Percentiles rank a stretch among this genome's conserved stretches.
Evolutionary conservation across 2,888 invertebrate species (phyloP).

Genomic region (Cheilosia vernalis): DNA sequence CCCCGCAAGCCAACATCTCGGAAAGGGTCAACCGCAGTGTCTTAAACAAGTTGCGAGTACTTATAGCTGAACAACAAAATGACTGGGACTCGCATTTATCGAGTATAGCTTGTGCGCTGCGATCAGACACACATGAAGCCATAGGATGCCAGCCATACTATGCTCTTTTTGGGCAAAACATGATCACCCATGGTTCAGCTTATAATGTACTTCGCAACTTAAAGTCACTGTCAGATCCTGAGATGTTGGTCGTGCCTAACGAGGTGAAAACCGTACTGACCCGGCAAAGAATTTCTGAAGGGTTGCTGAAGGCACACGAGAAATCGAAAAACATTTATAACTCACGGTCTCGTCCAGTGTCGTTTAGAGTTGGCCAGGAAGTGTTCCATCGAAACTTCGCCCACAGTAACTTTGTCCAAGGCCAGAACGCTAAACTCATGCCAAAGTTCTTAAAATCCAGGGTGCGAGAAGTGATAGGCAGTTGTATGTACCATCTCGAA

Average conservation of each 20-base stretch:
- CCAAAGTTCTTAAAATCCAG: neutral
- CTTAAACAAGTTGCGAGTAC: slow-evolving; percentile 75
- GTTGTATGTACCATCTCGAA: neutral
- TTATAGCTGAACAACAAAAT: neutral
- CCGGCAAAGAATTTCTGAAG: neutral
- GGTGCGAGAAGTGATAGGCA: neutral
- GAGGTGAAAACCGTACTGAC: too few relatives aligned
- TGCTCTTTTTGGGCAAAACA: slow-evolving; percentile 16
- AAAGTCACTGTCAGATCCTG: slow-evolving; percentile 10
- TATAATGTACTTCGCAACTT: slow-evolving; percentile 11
- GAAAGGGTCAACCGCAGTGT: slow-evolving; percentile 78
- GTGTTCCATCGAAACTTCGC: neutral
- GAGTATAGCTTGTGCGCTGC: slow-evolving; percentile 11
- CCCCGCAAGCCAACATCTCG: slow-evolving; percentile 77
- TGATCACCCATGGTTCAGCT: slow-evolving; percentile 9
- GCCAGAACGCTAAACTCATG: neutral
- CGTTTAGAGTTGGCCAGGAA: too few relatives aligned
- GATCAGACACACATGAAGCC: slow-evolving; percentile 8
- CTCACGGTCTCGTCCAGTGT: too few relatives aligned
- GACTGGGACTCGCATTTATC: neutral
- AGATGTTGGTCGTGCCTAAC: slow-evolving; percentile 1
- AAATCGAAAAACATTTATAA: too few relatives aligned
- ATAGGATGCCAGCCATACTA: slow-evolving; percentile 17
- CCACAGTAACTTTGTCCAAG: neutral
- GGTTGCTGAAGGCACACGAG: too few relatives aligned